Conservation (phyloP, 2,888 invertebrate species). For the Leistus spinibarbis region DNA sequence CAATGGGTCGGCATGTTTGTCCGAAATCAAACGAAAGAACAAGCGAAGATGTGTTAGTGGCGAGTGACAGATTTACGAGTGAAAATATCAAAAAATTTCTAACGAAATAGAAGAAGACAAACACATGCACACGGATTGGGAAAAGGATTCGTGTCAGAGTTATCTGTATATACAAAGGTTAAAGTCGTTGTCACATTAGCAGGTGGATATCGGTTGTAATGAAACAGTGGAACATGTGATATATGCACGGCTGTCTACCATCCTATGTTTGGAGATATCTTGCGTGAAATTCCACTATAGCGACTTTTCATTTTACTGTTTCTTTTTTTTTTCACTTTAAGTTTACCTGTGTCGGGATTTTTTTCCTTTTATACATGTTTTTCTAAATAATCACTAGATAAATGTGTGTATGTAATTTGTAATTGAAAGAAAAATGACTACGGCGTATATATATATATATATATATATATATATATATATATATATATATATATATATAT, state of each 20-base stretch:
- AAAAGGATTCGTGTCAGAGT: slow-evolving; percentile 14
- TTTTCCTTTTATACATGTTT: too few species aligned
- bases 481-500: too few species aligned
- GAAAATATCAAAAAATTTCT: slow-evolving; percentile 37
- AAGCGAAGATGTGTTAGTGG: slow-evolving; percentile 8
- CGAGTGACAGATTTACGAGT: slow-evolving; percentile 36
- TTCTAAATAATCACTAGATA: slow-evolving; percentile 35
- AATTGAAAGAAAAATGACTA: too few species aligned
- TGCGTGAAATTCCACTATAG: slow-evolving; percentile 28
- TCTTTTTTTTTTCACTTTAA: slow-evolving; percentile 16
- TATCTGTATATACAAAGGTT: slow-evolving; percentile 25
- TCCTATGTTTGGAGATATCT: slow-evolving; percentile 31
- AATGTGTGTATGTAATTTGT: slow-evolving; percentile 15
- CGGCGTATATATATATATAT: too few species aligned
- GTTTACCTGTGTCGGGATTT: slow-evolving; percentile 11
- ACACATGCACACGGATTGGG: slow-evolving; percentile 17
- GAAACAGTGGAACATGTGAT: slow-evolving; percentile 22
- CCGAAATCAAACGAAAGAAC: slow-evolving; percentile 29
- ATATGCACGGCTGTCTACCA: slow-evolving; percentile 32
- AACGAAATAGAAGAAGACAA: slow-evolving; percentile 13
- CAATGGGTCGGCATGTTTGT: slow-evolving; percentile 9
- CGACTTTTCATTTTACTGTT: slow-evolving; percentile 36
- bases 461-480: too few species aligned
- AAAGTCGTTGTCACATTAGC: slow-evolving; percentile 38
- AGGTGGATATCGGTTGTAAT: slow-evolving; percentile 34